Base-by-base conservation (phyloP, 2,888 invertebrate genomes). In the Xestia ashworthii region DNA sequence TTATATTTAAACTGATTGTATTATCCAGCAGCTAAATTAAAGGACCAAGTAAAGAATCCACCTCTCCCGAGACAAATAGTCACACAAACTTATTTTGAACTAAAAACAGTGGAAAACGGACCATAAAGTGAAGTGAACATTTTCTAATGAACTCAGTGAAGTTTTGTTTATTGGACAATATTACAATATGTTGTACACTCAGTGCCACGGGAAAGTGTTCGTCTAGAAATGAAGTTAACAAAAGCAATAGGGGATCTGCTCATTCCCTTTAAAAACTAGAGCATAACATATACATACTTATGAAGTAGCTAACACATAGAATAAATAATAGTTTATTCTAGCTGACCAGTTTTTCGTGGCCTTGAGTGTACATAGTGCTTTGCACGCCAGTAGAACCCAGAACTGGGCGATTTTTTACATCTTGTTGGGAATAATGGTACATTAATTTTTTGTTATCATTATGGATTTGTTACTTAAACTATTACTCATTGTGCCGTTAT, bases 101-200 rank as follows among this genome's bases (percentile, higher is more conserved):
- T 80, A 78, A 74, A 77, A 69, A 88, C 77, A 84, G 86, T 90
- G 91, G 90, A 90, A 87, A 91, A 90, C 41, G 89, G 92, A 93
- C 92, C 91, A 89, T 25, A 80, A 78, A 88, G 91, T 93, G 93
- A 90, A 92, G 93, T 94, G 93, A 91, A 92, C 91, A 86, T 79
- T 90, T 90, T 91, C 88, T 81, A 87, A 90, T 89, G 86, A 88
- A 91, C 89, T 89, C 84, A 83, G 88, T 90, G 90, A 89, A 88
- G 79, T 87, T 88, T 87, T 86, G 81, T 86, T 87, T 82, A 87
- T 85, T 90, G 89, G 83, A 90, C 89, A 87, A 83, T 89, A 90
- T 86, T 88, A 87, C 81, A 88, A 86, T 67, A 78, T 55, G 69
- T 74, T 73, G 53, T 80, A 86, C 84, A 89, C 83, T 86, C 75